These are phyloP conservation scores for Alauda arvensis DNA, from an alignment of 2,797 vertebrate genomes.

Conservation along the genomic window DNA sequence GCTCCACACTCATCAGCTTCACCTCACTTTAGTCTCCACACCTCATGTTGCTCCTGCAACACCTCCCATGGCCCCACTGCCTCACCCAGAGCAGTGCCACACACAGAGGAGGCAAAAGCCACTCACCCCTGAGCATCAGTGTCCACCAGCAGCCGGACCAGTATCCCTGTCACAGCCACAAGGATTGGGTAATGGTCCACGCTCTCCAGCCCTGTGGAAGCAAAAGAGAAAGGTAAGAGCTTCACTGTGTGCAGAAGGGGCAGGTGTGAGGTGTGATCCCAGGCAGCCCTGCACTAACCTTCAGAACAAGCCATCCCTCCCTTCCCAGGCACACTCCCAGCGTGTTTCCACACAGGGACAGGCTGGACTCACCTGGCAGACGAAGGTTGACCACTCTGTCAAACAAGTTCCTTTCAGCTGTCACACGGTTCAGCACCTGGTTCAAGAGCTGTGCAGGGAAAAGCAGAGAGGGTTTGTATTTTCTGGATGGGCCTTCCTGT, in stretches of 20 bases:
- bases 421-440: constrained; percentile 94
- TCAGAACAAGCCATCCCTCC: not conserved
- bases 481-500: not conserved
- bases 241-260: accelerated
- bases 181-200: constrained; percentile 98
- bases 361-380: constrained; percentile 73
- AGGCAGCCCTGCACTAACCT: not conserved
- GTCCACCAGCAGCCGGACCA: constrained; percentile 89
- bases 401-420: constrained; percentile 95
- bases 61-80: not conserved
- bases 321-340: not conserved
- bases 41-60: not conserved
- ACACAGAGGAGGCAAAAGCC: not conserved
- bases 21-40: accelerated
- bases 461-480: not conserved
- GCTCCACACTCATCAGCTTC: not conserved
- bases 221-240: not conserved
- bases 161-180: constrained; percentile 93
- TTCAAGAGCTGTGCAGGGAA: constrained; percentile 84
- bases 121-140: constrained; percentile 84
- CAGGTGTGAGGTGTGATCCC: not conserved
- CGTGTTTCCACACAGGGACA: accelerated
- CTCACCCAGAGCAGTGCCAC: not conserved
- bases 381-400: constrained; percentile 94
- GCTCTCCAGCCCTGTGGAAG: constrained; percentile 85